phyloP scores from a whole-genome alignment of 37 sponge, comb jelly and placozoan genomes.

The Beroe ovata region DNA sequence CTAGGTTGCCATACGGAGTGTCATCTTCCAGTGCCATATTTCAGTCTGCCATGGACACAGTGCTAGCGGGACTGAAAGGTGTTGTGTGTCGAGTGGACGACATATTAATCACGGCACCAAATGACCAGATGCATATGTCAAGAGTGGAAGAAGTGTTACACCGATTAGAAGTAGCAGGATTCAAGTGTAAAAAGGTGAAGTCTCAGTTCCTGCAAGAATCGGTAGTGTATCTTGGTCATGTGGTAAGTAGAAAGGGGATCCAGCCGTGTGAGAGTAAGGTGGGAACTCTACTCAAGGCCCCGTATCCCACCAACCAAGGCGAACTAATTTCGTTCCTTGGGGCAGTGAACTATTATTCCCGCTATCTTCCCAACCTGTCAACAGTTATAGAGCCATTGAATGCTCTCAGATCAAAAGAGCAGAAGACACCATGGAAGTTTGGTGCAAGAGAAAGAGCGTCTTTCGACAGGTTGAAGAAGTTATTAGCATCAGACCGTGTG shows the following conservation, averaged over 20 bases:
- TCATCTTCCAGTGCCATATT: slow-evolving; percentile 73
- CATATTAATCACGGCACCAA: slow-evolving; percentile 68
- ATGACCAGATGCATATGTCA: slow-evolving; percentile 6
- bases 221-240: slow-evolving; percentile 18
- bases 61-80: slow-evolving; percentile 69
- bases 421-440: not conserved
- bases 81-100: slow-evolving; percentile 72
- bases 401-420: not conserved
- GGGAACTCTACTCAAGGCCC: not conserved
- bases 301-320: not conserved
- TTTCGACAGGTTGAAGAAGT: not conserved
- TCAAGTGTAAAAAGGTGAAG: slow-evolving; percentile 71
- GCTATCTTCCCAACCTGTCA: slow-evolving; percentile 35
- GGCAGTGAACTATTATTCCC: slow-evolving; percentile 37
- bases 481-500: not conserved
- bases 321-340: slow-evolving; percentile 19
- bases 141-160: slow-evolving; percentile 20
- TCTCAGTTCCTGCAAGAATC: slow-evolving; percentile 51
- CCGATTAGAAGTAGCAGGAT: slow-evolving; percentile 64
- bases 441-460: not conserved
- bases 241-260: slow-evolving; percentile 3
- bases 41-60: slow-evolving; percentile 73
- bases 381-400: slow-evolving; percentile 13
- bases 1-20: slow-evolving; percentile 75
- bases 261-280: not conserved